These are phyloP conservation scores for Eupeodes latifasciatus DNA, from an alignment of 2,888 invertebrate genomes.

Conservation along the genomic window DNA sequence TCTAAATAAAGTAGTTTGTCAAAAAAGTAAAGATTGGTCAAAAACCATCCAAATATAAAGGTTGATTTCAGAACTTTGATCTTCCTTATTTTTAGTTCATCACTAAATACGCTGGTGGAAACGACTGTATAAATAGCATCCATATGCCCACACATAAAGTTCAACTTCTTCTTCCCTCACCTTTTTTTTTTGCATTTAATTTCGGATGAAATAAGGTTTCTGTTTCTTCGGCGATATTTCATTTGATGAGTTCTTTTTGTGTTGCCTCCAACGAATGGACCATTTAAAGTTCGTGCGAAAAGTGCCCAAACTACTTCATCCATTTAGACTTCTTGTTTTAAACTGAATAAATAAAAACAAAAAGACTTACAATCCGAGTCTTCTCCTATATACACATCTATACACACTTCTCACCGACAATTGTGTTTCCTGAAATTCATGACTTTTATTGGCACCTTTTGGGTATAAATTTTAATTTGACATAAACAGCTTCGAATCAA, in stretches of 20 bases:
- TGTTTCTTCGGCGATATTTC: background rate
- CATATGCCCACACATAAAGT: constrained; percentile 12
- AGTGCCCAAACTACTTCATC: constrained; percentile 50
- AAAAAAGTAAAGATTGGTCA: no score
- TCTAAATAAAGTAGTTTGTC: no score
- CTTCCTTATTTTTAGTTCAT: background rate
- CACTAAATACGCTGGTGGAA: background rate
- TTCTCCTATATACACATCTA: no score
- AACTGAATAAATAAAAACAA: constrained; percentile 18
- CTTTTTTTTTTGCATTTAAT: background rate
- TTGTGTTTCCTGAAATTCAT: constrained; percentile 40
- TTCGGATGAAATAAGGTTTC: constrained; percentile 1
- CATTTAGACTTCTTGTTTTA: constrained; percentile 58
- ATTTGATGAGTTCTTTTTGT: constrained; percentile 18
- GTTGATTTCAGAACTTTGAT: no score
- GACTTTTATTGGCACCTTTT: constrained; percentile 75
- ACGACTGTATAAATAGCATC: background rate
- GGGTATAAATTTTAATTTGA: constrained; percentile 74
- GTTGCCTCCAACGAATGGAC: constrained; percentile 13
- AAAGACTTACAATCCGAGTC: background rate
- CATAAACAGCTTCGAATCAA: constrained; percentile 66
- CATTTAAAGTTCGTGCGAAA: constrained; percentile 51
- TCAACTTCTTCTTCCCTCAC: constrained; percentile 4
- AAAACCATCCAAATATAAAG: no score
- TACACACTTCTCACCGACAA: constrained; percentile 23